Evolutionary conservation across 2,113 vertebrate genomes (phyloP).

Genomic region (Phoenicopterus ruber): DNA sequence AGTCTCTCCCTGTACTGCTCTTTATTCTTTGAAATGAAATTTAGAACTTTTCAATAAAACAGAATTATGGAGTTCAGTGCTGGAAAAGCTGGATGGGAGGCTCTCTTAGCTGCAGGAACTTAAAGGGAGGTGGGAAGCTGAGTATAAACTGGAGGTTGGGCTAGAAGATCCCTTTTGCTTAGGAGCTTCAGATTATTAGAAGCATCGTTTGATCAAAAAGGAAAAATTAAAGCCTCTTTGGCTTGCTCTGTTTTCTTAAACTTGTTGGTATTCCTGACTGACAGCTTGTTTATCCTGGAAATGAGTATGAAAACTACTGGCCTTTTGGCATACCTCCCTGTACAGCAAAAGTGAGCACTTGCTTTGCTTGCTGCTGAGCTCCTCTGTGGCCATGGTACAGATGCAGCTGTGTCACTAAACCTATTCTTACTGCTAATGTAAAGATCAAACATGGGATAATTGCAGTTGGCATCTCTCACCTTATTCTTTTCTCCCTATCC

Average conservation of each 20-base stretch:
- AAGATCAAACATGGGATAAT: not conserved
- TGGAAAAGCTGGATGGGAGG: not conserved
- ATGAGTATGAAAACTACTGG: not conserved
- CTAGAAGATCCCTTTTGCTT: not conserved
- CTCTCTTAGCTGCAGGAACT: not conserved
- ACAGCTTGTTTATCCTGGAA: not conserved
- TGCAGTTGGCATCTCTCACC: not conserved
- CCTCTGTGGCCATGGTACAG: not conserved
- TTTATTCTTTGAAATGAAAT: not conserved
- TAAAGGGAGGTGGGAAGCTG: not conserved
- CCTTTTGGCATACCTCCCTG: not conserved
- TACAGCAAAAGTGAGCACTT: not conserved
- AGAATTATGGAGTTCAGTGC: not conserved
- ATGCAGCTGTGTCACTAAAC: not conserved
- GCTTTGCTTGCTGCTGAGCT: not conserved
- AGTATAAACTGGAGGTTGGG: not conserved
- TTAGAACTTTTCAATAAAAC: not conserved
- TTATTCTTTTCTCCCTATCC: not conserved
- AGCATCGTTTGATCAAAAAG: not conserved
- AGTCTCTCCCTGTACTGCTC: not conserved
- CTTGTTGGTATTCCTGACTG: not conserved
- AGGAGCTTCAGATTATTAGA: not conserved
- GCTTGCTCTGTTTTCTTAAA: not conserved
- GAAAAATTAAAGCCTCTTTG: not conserved
- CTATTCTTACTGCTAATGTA: not conserved